phyloP scores from a whole-genome alignment of 1,140 invertebrate species.

The Drosophila pectinifera region DNA sequence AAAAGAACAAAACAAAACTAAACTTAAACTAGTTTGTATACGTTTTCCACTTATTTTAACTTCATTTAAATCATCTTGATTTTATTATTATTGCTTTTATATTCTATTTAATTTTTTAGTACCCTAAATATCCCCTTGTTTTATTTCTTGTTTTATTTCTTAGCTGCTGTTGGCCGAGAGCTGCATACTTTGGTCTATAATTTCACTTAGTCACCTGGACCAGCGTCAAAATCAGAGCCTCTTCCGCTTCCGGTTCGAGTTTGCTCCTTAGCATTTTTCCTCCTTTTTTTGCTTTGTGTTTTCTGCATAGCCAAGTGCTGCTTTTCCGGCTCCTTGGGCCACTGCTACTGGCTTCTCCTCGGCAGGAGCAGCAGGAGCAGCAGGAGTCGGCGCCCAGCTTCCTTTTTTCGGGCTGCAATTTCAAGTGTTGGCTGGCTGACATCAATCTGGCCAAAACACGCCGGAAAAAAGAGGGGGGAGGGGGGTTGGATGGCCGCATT shows the following conservation, averaged over 20 bases:
- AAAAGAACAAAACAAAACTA: no score
- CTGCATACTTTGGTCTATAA: slow-evolving; percentile 46
- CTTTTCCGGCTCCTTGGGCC: slow-evolving; percentile 7
- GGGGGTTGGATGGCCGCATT: slow-evolving; percentile 53
- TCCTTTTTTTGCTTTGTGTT: background rate
- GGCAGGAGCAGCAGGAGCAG: background rate
- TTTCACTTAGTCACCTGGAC: slow-evolving; percentile 43
- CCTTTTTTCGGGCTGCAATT: slow-evolving; percentile 58
- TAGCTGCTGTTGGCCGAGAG: background rate
- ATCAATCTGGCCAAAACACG: slow-evolving; percentile 71
- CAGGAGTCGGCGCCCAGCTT: slow-evolving; percentile 3
- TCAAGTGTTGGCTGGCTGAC: slow-evolving; percentile 73
- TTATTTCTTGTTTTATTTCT: background rate
- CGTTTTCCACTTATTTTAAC: no score
- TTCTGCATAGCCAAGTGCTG: slow-evolving; percentile 46
- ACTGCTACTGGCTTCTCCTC: slow-evolving; percentile 1
- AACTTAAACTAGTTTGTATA: no score
- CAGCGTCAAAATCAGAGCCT: slow-evolving; percentile 42
- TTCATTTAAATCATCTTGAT: no score
- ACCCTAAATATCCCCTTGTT: background rate
- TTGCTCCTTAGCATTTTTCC: slow-evolving; percentile 33
- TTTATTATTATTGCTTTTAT: no score
- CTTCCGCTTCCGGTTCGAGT: slow-evolving; percentile 40
- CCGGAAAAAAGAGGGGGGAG: slow-evolving; percentile 17
- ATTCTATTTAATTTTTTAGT: background rate